Base-by-base conservation (phyloP, 2,888 invertebrate species). In the Panzeria rudis region DNA sequence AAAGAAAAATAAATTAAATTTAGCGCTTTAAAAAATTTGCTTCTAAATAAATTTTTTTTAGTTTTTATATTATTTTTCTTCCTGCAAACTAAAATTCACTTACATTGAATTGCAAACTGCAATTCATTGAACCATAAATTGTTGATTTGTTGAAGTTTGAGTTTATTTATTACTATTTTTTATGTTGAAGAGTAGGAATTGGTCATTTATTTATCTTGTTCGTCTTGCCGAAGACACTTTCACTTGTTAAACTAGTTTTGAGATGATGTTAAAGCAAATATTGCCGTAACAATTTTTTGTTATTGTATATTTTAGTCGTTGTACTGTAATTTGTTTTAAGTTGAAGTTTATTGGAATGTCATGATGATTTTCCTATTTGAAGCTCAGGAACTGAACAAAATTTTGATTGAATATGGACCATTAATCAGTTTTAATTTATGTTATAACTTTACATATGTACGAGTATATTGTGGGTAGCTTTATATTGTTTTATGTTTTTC, bases 201-300 rank as follows among this genome's bases (percentile, higher is more conserved):
- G 82, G 69, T 76, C 82, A 82, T 47, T 82, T 75, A 75, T 69
- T 75, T 76, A 6, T 75, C 29, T 50, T 56, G 41, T 56, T 35
- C 11, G 29, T 66, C 38, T 44, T 17, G 4, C 20, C 35, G 80
- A 75, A 82, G 81, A 82, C 77, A 82, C 85, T 85, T 85, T 85
- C 85, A 85, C 85, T 81, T 78, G 81, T 29, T 56, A 66, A 82
- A 82, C 85, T 47, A 78, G 85, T 85, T 85, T 75, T 9, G 29
- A 62, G 69, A 73, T 81, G 81, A 81, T 76, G 52, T 38, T 47
- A 50, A 69, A 54, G 25, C 17, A 54, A 71, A 54, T 72, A 17
- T 47, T 52, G 66, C 50, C 56, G 38, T 47, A 68, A 68, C 41
- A 50, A n/a, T 20, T 59, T 59, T 11, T 68, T 59, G 13, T 41